phyloP scores from a whole-genome alignment of 2,113 vertebrate genomes.

The Psephotus haematonotus region DNA sequence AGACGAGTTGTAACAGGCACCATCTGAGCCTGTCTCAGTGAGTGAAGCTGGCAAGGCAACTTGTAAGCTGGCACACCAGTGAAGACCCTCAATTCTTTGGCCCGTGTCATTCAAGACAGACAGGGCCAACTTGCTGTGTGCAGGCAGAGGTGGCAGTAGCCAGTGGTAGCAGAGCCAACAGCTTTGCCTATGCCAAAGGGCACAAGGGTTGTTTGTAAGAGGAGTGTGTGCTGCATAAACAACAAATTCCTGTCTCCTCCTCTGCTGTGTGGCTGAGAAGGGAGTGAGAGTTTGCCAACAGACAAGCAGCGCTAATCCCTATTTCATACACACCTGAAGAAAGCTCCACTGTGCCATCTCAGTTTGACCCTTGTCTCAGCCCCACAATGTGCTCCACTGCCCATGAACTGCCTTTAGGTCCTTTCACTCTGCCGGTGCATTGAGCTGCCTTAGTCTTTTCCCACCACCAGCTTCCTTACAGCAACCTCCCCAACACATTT shows the following conservation, averaged over 20 bases:
- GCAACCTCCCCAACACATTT: not conserved
- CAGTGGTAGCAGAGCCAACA: not conserved
- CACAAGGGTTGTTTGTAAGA: not conserved
- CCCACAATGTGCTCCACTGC: not conserved
- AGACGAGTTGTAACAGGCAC: fast-evolving
- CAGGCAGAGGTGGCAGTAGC: not conserved
- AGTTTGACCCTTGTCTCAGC: not conserved
- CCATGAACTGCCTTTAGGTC: not conserved
- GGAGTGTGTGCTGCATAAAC: not conserved
- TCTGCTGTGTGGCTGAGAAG: not conserved
- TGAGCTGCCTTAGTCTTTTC: not conserved
- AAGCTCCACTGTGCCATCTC: not conserved
- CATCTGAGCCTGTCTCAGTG: not conserved
- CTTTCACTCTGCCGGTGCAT: not conserved
- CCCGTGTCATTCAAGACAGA: not conserved
- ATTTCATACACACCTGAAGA: not conserved
- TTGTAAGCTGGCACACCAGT: not conserved
- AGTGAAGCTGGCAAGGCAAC: not conserved
- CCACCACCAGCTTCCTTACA: not conserved
- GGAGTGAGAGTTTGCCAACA: not conserved
- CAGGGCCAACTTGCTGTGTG: not conserved
- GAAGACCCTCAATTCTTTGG: not conserved
- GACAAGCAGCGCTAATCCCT: not conserved
- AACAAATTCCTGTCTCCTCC: not conserved
- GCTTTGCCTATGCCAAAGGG: conserved; percentile 4